Evolutionary conservation across 2,113 vertebrate species (phyloP), one percentile per base, ranked within the genome.

Genomic region (Nerophis ophidion): DNA sequence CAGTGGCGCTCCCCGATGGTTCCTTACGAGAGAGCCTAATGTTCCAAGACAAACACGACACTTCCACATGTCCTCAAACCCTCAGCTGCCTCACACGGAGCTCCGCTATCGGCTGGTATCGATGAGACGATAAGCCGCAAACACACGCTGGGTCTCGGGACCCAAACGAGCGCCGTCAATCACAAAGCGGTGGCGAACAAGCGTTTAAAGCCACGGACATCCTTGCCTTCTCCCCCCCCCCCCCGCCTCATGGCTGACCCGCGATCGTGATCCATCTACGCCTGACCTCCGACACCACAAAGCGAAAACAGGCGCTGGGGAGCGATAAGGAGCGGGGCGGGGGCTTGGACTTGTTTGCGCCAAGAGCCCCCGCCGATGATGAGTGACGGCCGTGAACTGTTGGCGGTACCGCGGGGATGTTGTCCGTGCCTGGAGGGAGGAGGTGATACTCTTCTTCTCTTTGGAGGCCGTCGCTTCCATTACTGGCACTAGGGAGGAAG

Each of bases 351-450:
- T 57, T 79, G 75, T 84, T 79, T 79, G 71, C 77, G 74, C 70
- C 70, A 61, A 66, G 71, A 60, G 73, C 77, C 72, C 75, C 66
- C 62, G 8, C 60, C 58, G 34, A 60, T 12, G 60, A 46, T 84
- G 86, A 86, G 69, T 83, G 84, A 83, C 79, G 56, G 81, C 11
- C 16, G 70, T 70, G 80, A 80, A 78, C 76, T 61, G 67, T 53
- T 74, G 60, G 65, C 75, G 66, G 67, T 75, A 75, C 68, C 64
- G 59, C 44, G 19, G 42, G 62, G 68, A 44, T 69, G 63, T 38
- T 59, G 36, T 8, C 70, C 51, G 49, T 13, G 63, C 52, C 35
- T 13, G 46, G 50, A 40, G 48, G 57, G 40, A 33, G 57, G 61
- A 50, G 35, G 10, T 26, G 15, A 67, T 16, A 60, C 34, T 35